Base-by-base conservation (phyloP, 2,888 invertebrate genomes). In the Apotomis betuletana region DNA sequence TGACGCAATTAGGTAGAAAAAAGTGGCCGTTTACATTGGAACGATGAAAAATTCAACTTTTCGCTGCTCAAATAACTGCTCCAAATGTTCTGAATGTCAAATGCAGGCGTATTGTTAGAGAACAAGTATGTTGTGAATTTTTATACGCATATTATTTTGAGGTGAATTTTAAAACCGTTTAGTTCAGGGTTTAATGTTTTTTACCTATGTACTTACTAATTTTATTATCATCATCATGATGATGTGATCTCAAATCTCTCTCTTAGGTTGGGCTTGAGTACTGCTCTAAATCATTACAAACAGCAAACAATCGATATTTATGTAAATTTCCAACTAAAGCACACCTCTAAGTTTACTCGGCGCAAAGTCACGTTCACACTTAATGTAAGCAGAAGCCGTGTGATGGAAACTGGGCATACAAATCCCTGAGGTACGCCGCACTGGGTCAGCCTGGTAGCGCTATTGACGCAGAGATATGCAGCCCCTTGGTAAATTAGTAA, bases 351-450 rank as follows among this genome's bases (percentile, higher is more conserved):
- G 41, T 36, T 64, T 65, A 36, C 38, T 46, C 38, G 54, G 59
- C 3, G 44, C 36, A 54, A 52, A 70, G 65, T 65, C 65, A 70
- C 65, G 81, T 81, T 79, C 78, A 71, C 76, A 74, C 73, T 75
- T 81, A 82, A 82, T 84, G 52, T 64, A 70, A 70, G 70, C 70
- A 70, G 55, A 59, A 65, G 75, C 72, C 63, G 69, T 41, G 27
- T 55, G 65, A 70, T 65, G 54, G 70, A 70, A 65, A 65, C 60
- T 52, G 15, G 80, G 79, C 81, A 80, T 80, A 82, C 74, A 77
- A 80, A 79, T 81, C 83, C 78, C 77, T 38, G 36, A 76, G 75
- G 80, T 67, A 77, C 75, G 27, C 46, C 61, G 46, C 46, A 12
- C 15, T 27, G 36, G n/a, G 36, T 49, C 61, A 61, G 61, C 46